Evolutionary conservation across 2,888 invertebrate genomes (phyloP).

Genomic region (Euplagia quadripunctaria): DNA sequence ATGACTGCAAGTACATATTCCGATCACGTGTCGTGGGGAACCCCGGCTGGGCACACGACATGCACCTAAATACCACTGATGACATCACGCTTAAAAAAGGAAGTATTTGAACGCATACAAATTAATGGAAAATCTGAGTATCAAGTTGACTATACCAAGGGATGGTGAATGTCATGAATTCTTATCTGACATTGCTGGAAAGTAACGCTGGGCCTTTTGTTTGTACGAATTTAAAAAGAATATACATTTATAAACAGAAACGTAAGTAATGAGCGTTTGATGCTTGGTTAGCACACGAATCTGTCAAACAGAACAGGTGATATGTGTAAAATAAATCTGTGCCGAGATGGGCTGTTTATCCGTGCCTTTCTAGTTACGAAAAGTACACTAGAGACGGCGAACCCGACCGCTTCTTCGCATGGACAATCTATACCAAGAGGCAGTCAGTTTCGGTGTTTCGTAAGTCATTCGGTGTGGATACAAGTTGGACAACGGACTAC

Average conservation of each 20-base stretch:
- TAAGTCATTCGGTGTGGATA: background rate
- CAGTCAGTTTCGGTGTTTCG: background rate
- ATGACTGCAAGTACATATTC: constrained; percentile 60
- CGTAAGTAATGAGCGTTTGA: background rate
- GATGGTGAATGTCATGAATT: background rate
- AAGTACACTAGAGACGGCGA: background rate
- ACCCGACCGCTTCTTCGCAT: background rate
- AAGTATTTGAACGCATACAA: constrained; percentile 55
- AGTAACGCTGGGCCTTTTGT: background rate
- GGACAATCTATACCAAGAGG: background rate
- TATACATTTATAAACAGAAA: background rate
- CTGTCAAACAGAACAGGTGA: background rate
- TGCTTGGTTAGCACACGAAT: background rate
- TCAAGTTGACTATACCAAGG: background rate
- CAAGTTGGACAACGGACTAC: background rate
- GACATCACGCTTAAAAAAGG: constrained; percentile 71
- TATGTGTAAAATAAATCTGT: background rate
- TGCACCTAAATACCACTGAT: constrained; percentile 71
- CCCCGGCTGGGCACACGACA: constrained; percentile 69
- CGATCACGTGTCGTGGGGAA: constrained; percentile 74
- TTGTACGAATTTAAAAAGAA: background rate
- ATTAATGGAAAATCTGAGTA: constrained; percentile 8
- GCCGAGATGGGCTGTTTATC: background rate
- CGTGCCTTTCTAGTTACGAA: background rate
- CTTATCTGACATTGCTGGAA: background rate